phyloP scores from a whole-genome alignment of 2,113 vertebrate genomes.

The Leptocoma aspasia region DNA sequence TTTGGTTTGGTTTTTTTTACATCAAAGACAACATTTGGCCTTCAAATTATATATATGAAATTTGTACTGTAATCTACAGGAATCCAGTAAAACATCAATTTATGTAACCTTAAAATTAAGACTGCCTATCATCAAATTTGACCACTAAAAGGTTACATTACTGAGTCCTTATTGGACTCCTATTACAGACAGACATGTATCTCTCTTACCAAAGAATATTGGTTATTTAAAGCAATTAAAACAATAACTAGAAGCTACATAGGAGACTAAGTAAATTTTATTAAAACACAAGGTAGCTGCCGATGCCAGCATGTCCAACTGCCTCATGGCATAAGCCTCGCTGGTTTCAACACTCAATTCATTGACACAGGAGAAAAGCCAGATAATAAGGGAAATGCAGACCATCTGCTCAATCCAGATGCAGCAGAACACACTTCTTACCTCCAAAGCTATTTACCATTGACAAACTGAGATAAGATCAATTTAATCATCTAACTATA shows the following conservation, averaged over 20 bases:
- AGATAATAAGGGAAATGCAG: slow-evolving; percentile 62
- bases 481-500: slow-evolving; percentile 28
- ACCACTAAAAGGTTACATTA: not conserved
- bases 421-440: slow-evolving; percentile 70
- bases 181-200: not conserved
- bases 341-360: slow-evolving; percentile 64
- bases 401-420: slow-evolving; percentile 74
- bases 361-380: slow-evolving; percentile 68
- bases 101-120: not conserved
- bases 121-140: not conserved
- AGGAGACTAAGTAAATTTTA: slow-evolving; percentile 20
- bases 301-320: slow-evolving; percentile 48
- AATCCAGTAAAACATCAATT: not conserved
- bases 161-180: not conserved
- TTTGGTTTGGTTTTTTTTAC: not conserved
- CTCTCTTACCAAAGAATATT: not conserved
- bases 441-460: slow-evolving; percentile 57
- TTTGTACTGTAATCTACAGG: not conserved
- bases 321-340: slow-evolving; percentile 20
- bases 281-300: slow-evolving; percentile 29
- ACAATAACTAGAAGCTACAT: not conserved
- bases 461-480: not conserved
- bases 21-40: not conserved
- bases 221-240: slow-evolving; percentile 13
- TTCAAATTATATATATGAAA: not conserved